Conservation (phyloP, 2,797 vertebrate species). For the Gallinago solitaria region DNA sequence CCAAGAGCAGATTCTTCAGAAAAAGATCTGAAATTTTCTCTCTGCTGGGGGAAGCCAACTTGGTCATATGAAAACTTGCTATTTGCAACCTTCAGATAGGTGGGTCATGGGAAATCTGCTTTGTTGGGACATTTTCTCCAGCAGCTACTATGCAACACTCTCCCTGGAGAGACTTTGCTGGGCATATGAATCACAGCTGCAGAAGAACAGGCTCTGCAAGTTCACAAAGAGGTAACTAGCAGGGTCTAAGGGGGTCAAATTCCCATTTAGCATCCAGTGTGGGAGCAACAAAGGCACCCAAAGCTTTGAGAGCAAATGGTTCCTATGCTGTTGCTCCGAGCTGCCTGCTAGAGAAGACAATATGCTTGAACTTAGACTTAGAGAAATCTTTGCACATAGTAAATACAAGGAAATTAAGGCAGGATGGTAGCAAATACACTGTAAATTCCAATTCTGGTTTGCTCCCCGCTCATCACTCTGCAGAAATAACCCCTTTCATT, state of each 20-base stretch:
- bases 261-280: neutral
- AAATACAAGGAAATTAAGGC: neutral
- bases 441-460: neutral
- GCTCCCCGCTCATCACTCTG: neutral
- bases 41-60: neutral
- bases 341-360: neutral
- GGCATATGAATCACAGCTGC: neutral
- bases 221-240: rapidly evolving
- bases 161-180: neutral
- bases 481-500: neutral
- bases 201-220: neutral
- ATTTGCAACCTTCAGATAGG: neutral
- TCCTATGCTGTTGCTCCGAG: neutral
- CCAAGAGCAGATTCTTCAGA: neutral
- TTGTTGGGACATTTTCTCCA: neutral
- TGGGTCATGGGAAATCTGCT: neutral
- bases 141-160: neutral
- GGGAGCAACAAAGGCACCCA: neutral
- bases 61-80: rapidly evolving
- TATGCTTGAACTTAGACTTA: neutral
- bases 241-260: neutral
- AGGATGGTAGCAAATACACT: neutral
- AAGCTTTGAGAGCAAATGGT: neutral
- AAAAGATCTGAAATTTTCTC: neutral
- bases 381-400: neutral